These are phyloP conservation scores for Tapirus terrestris DNA, from an alignment of 2,113 vertebrate species.

Conservation along the genomic window DNA sequence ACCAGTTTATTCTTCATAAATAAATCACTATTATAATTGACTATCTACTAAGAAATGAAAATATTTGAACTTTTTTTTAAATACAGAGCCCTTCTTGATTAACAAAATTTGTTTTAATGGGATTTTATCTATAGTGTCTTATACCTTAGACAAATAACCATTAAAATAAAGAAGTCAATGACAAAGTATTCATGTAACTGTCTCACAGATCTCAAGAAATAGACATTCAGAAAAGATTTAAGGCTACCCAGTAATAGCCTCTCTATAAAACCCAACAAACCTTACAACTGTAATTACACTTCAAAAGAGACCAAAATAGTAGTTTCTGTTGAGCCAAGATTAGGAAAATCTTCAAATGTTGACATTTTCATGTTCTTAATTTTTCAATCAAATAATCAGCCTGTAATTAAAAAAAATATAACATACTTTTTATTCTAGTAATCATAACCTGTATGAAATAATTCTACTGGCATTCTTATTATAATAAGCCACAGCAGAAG, in stretches of 20 bases:
- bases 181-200: not conserved
- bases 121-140: slow-evolving; percentile 42
- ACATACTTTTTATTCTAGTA: not conserved
- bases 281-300: slow-evolving; percentile 69
- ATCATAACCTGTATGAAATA: slow-evolving; percentile 22
- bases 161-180: slow-evolving; percentile 44
- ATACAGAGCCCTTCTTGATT: slow-evolving; percentile 30
- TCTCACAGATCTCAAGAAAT: slow-evolving; percentile 35
- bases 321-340: not conserved
- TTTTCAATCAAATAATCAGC: slow-evolving; percentile 90
- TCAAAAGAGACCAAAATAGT: slow-evolving; percentile 58
- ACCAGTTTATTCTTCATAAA: slow-evolving; percentile 39
- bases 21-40: slow-evolving; percentile 33
- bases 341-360: slow-evolving; percentile 79
- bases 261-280: slow-evolving; percentile 65
- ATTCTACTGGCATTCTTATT: not conserved
- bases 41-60: slow-evolving; percentile 43
- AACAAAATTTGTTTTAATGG: slow-evolving; percentile 44
- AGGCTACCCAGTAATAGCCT: slow-evolving; percentile 44
- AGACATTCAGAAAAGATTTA: slow-evolving; percentile 68
- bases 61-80: slow-evolving; percentile 37
- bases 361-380: slow-evolving; percentile 84
- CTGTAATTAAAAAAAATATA: slow-evolving; percentile 79
- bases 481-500: not conserved
- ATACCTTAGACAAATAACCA: not conserved